phyloP scores from a whole-genome alignment of 2,113 vertebrate genomes.

The Apteryx mantelli region DNA sequence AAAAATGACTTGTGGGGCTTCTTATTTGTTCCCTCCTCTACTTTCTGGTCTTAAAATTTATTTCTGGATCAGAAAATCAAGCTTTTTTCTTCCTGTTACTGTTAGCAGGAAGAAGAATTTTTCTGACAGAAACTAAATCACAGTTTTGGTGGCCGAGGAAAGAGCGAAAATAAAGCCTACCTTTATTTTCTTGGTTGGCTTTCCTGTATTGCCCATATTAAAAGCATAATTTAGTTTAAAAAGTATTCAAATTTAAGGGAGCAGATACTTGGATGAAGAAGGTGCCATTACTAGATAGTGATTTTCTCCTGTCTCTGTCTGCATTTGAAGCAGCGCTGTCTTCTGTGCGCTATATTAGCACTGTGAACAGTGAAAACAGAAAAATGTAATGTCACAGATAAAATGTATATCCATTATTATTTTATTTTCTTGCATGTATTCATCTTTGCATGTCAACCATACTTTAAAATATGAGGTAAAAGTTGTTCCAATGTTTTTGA shows the following conservation, averaged over 20 bases:
- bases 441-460: conserved; percentile 26
- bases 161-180: not conserved
- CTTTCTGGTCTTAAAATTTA: not conserved
- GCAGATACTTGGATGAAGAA: not conserved
- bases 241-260: not conserved
- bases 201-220: not conserved
- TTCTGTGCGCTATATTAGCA: not conserved
- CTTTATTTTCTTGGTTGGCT: not conserved
- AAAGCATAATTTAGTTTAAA: not conserved
- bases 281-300: not conserved
- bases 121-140: not conserved
- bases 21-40: not conserved
- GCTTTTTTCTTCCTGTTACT: not conserved
- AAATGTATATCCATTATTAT: not conserved
- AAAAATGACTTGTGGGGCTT: not conserved
- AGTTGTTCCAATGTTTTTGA: conserved; percentile 48
- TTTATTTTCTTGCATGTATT: conserved; percentile 23
- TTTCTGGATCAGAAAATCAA: not conserved
- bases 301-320: not conserved
- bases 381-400: conserved; percentile 45
- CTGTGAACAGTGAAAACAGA: conserved; percentile 16
- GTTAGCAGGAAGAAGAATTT: not conserved
- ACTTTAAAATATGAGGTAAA: conserved; percentile 22
- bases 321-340: not conserved
- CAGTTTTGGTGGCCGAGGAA: not conserved